Evolutionary conservation across 2,888 invertebrate species (phyloP).

Genomic region (Drosophila borealis): DNA sequence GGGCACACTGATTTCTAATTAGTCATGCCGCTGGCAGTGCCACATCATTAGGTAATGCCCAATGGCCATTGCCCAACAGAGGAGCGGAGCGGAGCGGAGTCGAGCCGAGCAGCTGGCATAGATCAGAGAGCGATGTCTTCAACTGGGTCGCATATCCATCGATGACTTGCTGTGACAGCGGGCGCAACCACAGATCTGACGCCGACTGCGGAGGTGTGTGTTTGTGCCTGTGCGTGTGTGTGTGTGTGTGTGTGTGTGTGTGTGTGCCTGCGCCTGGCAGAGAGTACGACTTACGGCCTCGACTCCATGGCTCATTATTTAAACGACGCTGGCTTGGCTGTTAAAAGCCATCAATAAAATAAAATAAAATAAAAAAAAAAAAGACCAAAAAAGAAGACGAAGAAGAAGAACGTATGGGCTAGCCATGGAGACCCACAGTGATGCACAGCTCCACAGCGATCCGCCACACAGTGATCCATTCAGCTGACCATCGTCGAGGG

Average conservation of each 20-base stretch:
- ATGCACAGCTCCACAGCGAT: neutral
- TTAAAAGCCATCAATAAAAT: constrained; percentile 79
- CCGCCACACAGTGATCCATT: constrained; percentile 28
- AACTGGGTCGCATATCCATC: constrained; percentile 56
- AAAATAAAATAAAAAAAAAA: neutral
- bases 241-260: constrained; percentile 38
- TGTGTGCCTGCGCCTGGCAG: constrained; percentile 23
- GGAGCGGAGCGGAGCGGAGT: too few relatives aligned
- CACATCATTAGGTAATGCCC: constrained; percentile 69
- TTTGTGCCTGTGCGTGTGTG: constrained; percentile 17
- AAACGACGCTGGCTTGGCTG: constrained; percentile 79
- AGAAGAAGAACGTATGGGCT: constrained; percentile 48
- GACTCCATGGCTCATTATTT: constrained; percentile 75
- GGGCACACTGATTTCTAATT: constrained; percentile 58
- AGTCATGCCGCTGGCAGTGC: constrained; percentile 71
- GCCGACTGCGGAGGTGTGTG: constrained; percentile 67
- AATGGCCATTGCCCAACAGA: constrained; percentile 48
- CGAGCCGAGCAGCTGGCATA: constrained; percentile 51
- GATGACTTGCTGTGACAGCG: constrained; percentile 65
- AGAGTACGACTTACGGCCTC: constrained; percentile 57
- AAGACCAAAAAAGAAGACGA: neutral
- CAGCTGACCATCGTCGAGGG: constrained; percentile 58
- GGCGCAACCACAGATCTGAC: constrained; percentile 41
- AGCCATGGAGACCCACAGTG: constrained; percentile 35
- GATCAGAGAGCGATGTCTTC: constrained; percentile 29